Conservation (phyloP, 92 coral and sea anemone species). For the Zoanthus gigantus region DNA sequence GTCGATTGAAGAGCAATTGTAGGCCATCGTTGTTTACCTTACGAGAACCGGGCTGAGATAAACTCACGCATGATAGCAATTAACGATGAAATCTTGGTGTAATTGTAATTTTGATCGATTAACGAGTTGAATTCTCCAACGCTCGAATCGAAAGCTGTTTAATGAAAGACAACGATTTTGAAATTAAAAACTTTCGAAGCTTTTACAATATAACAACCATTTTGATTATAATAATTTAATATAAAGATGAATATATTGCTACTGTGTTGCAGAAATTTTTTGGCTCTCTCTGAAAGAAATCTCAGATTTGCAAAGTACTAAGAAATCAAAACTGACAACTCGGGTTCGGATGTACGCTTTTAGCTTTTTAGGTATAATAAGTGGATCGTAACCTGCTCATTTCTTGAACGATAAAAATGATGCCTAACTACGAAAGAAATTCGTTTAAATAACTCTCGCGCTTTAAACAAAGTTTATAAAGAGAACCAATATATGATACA, state of each 20-base stretch:
- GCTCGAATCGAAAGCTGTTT: not conserved
- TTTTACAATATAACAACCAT: not conserved
- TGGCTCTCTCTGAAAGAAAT: not conserved
- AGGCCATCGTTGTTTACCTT: conserved; percentile 14
- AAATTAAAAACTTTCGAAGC: not conserved
- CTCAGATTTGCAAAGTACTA: not conserved
- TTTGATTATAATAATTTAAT: not conserved
- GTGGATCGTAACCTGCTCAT: not conserved
- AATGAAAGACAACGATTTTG: not conserved
- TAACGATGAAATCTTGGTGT: conserved; percentile 1
- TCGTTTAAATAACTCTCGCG: not conserved
- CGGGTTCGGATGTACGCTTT: conserved; percentile 8
- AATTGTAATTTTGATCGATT: not conserved
- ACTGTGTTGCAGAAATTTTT: not conserved
- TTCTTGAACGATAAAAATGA: conserved; percentile 1
- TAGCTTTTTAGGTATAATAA: not conserved
- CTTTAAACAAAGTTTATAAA: not conserved
- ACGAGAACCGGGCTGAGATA: not conserved
- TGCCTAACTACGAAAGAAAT: not conserved
- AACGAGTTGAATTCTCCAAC: not conserved
- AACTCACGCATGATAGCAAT: conserved; percentile 16
- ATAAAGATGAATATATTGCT: not conserved
- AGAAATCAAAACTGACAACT: not conserved
- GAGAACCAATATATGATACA: conserved; percentile 13
- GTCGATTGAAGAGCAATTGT: conserved; percentile 41